phyloP scores from a whole-genome alignment of 2,888 invertebrate species.

The Arctia plantaginis region DNA sequence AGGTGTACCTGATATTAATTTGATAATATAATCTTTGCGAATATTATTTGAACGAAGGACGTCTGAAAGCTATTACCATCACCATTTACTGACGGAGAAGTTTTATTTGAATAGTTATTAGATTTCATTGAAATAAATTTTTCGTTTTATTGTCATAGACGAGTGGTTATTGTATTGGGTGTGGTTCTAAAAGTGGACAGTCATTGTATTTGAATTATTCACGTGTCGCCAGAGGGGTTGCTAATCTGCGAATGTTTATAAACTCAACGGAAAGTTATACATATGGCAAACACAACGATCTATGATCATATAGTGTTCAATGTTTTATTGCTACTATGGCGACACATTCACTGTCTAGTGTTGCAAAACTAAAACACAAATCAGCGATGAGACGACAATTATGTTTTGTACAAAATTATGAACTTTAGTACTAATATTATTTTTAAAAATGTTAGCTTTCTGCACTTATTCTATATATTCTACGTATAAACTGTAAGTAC shows the following conservation, averaged over 20 bases:
- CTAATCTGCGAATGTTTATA: not conserved
- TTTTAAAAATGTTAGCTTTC: too few relatives aligned
- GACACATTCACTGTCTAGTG: not conserved
- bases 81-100: not conserved
- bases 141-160: not conserved
- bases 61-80: slow-evolving; percentile 7
- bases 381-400: too few relatives aligned
- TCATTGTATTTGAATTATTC: not conserved
- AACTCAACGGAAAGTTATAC: not conserved
- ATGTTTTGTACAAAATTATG: too few relatives aligned
- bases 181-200: not conserved
- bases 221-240: not conserved
- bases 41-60: slow-evolving; percentile 5
- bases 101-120: slow-evolving; percentile 6
- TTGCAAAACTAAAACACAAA: not conserved
- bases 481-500: too few relatives aligned
- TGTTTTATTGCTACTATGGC: not conserved
- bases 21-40: slow-evolving; percentile 3
- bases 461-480: too few relatives aligned
- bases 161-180: not conserved
- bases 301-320: not conserved
- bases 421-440: too few relatives aligned
- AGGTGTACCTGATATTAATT: slow-evolving; percentile 11
- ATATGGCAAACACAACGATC: not conserved
- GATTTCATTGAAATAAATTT: slow-evolving; percentile 2